phyloP scores from a whole-genome alignment of 2,113 vertebrate species.

The Rhinopomastus cyanomelas region DNA sequence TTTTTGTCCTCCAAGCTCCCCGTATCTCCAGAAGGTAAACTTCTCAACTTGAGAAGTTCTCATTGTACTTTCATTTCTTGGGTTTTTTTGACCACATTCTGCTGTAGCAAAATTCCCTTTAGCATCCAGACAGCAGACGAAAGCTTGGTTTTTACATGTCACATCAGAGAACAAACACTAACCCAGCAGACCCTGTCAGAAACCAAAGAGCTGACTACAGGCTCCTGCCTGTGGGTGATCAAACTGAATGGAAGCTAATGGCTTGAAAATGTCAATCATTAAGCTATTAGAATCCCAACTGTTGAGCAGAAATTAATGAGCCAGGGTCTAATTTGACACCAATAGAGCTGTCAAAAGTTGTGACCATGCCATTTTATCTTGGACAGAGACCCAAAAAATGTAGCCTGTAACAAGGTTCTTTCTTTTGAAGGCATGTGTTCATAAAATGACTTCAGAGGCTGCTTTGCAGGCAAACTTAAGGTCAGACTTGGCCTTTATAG shows the following conservation, averaged over 20 bases:
- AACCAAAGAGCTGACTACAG: not conserved
- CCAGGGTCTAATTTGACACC: not conserved
- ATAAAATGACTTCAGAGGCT: not conserved
- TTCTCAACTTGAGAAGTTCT: not conserved
- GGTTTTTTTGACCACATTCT: not conserved
- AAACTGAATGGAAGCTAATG: not conserved
- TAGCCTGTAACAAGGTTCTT: not conserved
- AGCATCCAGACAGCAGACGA: not conserved
- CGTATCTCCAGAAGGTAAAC: not conserved
- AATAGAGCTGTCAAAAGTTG: not conserved
- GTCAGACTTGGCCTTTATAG: not conserved
- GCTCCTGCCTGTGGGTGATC: not conserved
- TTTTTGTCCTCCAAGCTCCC: not conserved
- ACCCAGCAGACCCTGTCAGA: not conserved
- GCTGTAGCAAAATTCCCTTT: not conserved
- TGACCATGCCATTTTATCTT: not conserved
- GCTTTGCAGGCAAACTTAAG: not conserved
- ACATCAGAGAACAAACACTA: not conserved
- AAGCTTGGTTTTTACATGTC: not conserved
- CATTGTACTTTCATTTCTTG: not conserved
- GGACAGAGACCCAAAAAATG: not conserved
- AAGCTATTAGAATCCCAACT: not conserved
- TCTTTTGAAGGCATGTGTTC: not conserved
- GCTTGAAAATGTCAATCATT: not conserved
- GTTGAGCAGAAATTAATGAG: constrained; percentile 12